phyloP scores from a whole-genome alignment of 2,888 invertebrate species.

The Pogonocherus hispidulus region DNA sequence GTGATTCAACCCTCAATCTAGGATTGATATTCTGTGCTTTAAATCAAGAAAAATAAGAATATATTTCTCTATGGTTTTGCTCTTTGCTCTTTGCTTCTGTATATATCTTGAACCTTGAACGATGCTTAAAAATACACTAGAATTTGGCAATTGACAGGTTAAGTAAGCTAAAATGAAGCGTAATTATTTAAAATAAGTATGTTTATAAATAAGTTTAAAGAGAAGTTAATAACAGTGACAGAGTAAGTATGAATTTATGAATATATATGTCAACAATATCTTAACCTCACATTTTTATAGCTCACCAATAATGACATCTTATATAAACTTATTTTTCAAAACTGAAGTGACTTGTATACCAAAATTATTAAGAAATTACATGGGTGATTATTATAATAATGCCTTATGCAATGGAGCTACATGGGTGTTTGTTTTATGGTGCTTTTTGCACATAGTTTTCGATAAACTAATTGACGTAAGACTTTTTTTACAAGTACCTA shows the following conservation, averaged over 20 bases:
- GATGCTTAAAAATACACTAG: constrained; percentile 5
- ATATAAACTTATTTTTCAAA: constrained; percentile 58
- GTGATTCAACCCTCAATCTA: too few relatives aligned
- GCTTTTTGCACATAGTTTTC: constrained; percentile 59
- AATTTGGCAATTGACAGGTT: constrained; percentile 6
- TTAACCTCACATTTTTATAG: constrained; percentile 31
- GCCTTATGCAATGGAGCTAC: constrained; percentile 63
- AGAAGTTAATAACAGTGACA: not conserved
- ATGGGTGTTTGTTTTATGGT: constrained; percentile 63
- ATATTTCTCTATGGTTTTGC: too few relatives aligned
- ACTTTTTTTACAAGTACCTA: not conserved
- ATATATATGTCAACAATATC: constrained; percentile 14
- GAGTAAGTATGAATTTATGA: constrained; percentile 5
- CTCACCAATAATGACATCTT: constrained; percentile 43
- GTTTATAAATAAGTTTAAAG: constrained; percentile 24
- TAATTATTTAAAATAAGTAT: constrained; percentile 9
- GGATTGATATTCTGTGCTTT: too few relatives aligned
- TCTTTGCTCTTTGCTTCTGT: not conserved
- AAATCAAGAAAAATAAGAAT: too few relatives aligned
- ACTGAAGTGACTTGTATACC: constrained; percentile 64
- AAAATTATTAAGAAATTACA: constrained; percentile 57
- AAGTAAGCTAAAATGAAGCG: constrained; percentile 9
- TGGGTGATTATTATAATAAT: constrained; percentile 64
- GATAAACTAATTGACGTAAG: constrained; percentile 61
- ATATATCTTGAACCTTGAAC: not conserved